Conservation (phyloP, 2,888 invertebrate genomes). For the Acleris holmiana region DNA sequence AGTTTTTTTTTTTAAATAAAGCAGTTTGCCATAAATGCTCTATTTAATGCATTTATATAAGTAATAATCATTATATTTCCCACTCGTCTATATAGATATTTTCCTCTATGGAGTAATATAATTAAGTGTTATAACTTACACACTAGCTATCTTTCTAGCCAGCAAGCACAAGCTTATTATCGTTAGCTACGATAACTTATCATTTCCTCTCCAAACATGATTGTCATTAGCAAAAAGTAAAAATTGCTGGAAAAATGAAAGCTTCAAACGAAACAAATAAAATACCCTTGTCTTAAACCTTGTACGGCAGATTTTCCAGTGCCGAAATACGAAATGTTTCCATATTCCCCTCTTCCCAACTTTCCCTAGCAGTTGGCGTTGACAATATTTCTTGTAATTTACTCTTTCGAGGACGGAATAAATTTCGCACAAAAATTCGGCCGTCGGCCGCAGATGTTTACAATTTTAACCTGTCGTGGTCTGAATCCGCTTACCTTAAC, state of each 20-base stretch:
- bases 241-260: neutral
- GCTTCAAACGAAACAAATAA: slow-evolving; percentile 7
- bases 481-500: slow-evolving; percentile 25
- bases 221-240: too few relatives aligned
- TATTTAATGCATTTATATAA: too few relatives aligned
- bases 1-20: too few relatives aligned
- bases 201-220: too few relatives aligned
- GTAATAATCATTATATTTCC: too few relatives aligned
- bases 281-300: slow-evolving; percentile 7
- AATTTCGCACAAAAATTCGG: slow-evolving; percentile 60
- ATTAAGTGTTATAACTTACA: too few relatives aligned
- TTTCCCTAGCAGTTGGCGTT: slow-evolving; percentile 60
- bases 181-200: too few relatives aligned
- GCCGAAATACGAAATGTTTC: slow-evolving; percentile 25
- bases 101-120: too few relatives aligned
- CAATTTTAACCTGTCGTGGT: slow-evolving; percentile 31
- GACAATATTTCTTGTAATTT: slow-evolving; percentile 77
- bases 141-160: too few relatives aligned
- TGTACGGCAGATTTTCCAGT: neutral
- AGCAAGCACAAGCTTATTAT: too few relatives aligned
- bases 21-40: too few relatives aligned
- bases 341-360: slow-evolving; percentile 43
- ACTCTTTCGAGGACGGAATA: slow-evolving; percentile 74
- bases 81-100: too few relatives aligned
- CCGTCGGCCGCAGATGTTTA: slow-evolving; percentile 65